A percentile compares a stretch with the other conserved stretches of the same genome.
These are phyloP conservation scores for Phaedon cochleariae DNA, from an alignment of 2,888 invertebrate genomes.

Conservation along the genomic window DNA sequence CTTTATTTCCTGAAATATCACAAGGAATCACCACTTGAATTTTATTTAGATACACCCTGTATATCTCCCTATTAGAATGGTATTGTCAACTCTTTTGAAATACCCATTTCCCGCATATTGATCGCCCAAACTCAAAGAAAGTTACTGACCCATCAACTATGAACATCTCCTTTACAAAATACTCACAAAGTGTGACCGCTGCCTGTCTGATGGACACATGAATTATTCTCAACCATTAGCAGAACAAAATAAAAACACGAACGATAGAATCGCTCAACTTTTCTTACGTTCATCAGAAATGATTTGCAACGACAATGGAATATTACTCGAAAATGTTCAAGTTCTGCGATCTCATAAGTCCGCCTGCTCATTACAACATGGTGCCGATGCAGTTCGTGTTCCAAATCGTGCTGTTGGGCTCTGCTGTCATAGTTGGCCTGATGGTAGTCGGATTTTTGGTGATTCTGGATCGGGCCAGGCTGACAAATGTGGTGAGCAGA, in stretches of 20 bases:
- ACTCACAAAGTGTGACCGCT: neutral
- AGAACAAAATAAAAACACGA: neutral
- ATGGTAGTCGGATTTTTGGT: constrained; percentile 49
- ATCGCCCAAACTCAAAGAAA: neutral
- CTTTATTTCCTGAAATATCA: no score
- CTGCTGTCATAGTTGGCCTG: constrained; percentile 47
- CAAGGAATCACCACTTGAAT: no score
- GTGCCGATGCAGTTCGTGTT: constrained; percentile 44
- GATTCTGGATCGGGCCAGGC: constrained; percentile 45
- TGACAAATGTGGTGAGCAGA: constrained; percentile 48
- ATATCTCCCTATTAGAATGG: no score
- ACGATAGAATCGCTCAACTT: no score
- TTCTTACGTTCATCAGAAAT: neutral
- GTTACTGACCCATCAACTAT: neutral
- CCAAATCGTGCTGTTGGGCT: constrained; percentile 43
- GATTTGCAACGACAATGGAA: neutral
- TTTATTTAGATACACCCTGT: no score
- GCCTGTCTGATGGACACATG: neutral
- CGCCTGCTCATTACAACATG: constrained; percentile 41
- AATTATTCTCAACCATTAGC: neutral
- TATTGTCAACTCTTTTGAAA: no score
- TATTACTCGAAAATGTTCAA: neutral
- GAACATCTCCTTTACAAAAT: neutral
- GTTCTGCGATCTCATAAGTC: neutral
- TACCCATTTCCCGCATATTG: neutral